Conservation (phyloP, 2,888 invertebrate species). For the Seira musarum region DNA sequence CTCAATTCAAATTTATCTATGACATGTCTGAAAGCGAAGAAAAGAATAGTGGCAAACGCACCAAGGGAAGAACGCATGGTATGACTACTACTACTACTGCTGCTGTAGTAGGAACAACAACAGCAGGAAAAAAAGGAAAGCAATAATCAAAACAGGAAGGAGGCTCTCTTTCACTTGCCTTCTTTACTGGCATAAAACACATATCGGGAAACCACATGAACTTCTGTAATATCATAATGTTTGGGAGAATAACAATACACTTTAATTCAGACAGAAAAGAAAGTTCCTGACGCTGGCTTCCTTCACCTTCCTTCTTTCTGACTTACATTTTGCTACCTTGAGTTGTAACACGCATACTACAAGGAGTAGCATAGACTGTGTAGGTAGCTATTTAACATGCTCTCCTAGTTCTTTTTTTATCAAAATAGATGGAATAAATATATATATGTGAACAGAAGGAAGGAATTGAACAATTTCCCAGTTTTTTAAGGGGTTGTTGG, state of each 20-base stretch:
- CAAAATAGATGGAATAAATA: slow-evolving; percentile 12
- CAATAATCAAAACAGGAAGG: slow-evolving; percentile 45
- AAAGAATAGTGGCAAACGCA: background rate
- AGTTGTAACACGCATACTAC: background rate
- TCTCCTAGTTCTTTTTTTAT: background rate
- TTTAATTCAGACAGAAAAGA: slow-evolving; percentile 12
- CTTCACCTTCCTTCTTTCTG: slow-evolving; percentile 14
- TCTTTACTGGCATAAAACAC: background rate
- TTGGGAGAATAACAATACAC: slow-evolving; percentile 5
- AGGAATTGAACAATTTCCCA: slow-evolving; percentile 19
- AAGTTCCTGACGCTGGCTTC: background rate
- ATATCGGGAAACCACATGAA: slow-evolving; percentile 13
- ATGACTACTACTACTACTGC: no score
- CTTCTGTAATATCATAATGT: slow-evolving; percentile 6
- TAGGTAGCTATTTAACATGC: background rate
- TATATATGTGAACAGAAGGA: background rate
- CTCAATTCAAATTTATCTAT: background rate
- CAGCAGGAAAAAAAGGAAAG: slow-evolving; percentile 19
- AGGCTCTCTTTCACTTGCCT: slow-evolving; percentile 23
- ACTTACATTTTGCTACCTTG: background rate
- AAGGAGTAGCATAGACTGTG: background rate
- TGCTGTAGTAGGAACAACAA: slow-evolving; percentile 16
- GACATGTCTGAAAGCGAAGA: background rate
- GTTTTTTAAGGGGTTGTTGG: background rate
- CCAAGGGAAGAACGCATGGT: no score